Percentiles rank a stretch among this genome's conserved stretches.
These are phyloP conservation scores for Beris morrisii DNA, from an alignment of 2,888 invertebrate species.

Conservation along the genomic window DNA sequence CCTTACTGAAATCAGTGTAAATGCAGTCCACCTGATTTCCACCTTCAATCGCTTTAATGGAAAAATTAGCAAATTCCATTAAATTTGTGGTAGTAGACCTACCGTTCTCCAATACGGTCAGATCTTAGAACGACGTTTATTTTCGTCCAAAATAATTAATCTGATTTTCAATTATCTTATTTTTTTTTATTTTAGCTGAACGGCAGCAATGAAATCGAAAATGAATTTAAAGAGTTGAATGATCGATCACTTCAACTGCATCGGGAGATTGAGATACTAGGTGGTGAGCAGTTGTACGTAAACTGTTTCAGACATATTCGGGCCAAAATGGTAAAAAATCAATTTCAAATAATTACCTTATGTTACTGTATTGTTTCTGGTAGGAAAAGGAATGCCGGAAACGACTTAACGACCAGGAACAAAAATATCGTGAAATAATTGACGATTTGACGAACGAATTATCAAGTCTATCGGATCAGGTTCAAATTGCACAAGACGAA, in stretches of 20 bases:
- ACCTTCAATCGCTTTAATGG: too few relatives aligned
- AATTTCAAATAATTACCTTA: too few relatives aligned
- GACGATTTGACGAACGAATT: constrained; percentile 52
- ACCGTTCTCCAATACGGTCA: too few relatives aligned
- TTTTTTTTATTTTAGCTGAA: neutral
- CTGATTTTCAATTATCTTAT: neutral
- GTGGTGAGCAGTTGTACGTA: constrained; percentile 11
- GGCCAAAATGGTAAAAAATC: constrained; percentile 14
- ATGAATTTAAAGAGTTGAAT: constrained; percentile 8
- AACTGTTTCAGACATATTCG: constrained; percentile 6
- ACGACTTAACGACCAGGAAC: constrained; percentile 45
- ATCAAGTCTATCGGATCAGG: constrained; percentile 49
- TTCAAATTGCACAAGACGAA: constrained; percentile 47
- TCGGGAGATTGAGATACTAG: constrained; percentile 6
- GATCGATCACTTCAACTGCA: constrained; percentile 8
- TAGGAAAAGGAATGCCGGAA: constrained; percentile 36
- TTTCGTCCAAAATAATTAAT: too few relatives aligned
- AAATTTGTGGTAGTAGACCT: too few relatives aligned
- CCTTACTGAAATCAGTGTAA: too few relatives aligned
- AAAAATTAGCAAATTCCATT: too few relatives aligned
- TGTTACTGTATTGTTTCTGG: neutral
- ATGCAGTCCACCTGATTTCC: too few relatives aligned
- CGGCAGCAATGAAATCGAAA: neutral
- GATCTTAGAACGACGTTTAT: too few relatives aligned
- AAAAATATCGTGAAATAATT: constrained; percentile 52